phyloP scores from a whole-genome alignment of 2,888 invertebrate genomes.

The Leucophora obtusa region DNA sequence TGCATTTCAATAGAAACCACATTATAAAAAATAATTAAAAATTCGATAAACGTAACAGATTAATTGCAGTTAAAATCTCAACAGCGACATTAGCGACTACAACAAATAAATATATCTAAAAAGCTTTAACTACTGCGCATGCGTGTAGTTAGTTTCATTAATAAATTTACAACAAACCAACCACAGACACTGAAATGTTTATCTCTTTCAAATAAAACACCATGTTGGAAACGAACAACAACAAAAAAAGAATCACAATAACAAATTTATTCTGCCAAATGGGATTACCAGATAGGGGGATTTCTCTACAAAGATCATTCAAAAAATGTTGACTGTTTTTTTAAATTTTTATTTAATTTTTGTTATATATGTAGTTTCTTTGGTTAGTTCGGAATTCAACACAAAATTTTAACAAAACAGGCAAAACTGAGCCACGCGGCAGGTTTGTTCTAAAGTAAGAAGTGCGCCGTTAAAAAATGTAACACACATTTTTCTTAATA shows the following conservation, averaged over 20 bases:
- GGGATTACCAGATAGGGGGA: no score
- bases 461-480: no score
- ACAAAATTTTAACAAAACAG: no score
- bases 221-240: neutral
- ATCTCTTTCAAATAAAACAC: neutral
- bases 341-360: no score
- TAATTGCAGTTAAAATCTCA: constrained; percentile 47
- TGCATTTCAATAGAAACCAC: constrained; percentile 62
- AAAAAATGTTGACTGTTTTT: no score
- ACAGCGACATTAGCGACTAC: neutral
- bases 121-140: constrained; percentile 28
- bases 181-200: constrained; percentile 17
- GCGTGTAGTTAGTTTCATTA: constrained; percentile 33
- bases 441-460: no score
- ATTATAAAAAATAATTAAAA: constrained; percentile 54
- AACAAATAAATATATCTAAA: constrained; percentile 13
- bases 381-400: no score
- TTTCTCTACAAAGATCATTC: no score
- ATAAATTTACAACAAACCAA: constrained; percentile 21
- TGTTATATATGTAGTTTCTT: no score
- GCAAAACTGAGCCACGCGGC: no score
- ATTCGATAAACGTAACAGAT: constrained; percentile 61
- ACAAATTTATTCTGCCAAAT: neutral
- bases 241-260: neutral
- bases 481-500: no score